Conservation (phyloP, 1,140 invertebrate genomes). For the Sitobion miscanthi region DNA sequence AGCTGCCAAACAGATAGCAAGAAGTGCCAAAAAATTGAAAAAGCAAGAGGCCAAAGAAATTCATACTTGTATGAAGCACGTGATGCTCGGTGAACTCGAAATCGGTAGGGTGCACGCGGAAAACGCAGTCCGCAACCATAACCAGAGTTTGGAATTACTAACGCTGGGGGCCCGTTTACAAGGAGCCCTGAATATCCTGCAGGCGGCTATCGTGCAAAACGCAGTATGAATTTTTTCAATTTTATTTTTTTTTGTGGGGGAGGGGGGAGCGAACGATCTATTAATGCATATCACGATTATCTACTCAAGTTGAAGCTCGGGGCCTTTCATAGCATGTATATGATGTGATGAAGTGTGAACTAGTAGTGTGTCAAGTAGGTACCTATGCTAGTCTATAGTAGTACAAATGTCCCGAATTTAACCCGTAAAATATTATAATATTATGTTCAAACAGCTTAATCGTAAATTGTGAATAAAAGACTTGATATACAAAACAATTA, state of each 20-base stretch:
- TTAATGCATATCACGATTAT: not conserved
- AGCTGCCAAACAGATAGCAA: constrained; percentile 12
- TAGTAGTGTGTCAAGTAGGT: no score
- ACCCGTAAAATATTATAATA: no score
- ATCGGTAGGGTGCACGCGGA: constrained; percentile 13
- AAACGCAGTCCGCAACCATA: constrained; percentile 36
- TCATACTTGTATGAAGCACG: not conserved
- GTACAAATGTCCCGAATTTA: no score
- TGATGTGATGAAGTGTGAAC: no score
- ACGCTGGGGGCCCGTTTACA: not conserved
- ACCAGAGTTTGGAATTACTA: constrained; percentile 16
- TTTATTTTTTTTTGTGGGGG: not conserved
- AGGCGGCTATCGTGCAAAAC: not conserved
- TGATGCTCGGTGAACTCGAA: constrained; percentile 2
- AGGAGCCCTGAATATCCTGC: not conserved
- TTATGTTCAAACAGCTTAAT: no score
- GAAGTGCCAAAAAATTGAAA: constrained; percentile 35
- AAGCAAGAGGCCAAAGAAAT: constrained; percentile 33
- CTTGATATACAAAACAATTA: no score
- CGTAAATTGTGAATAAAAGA: no score
- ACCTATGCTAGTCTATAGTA: no score
- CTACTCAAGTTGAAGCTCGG: no score
- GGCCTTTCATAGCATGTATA: no score
- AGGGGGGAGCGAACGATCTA: not conserved
- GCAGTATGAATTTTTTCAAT: not conserved